phyloP scores from a whole-genome alignment of 2,797 vertebrate genomes.

The Gymnothorax reevesii region DNA sequence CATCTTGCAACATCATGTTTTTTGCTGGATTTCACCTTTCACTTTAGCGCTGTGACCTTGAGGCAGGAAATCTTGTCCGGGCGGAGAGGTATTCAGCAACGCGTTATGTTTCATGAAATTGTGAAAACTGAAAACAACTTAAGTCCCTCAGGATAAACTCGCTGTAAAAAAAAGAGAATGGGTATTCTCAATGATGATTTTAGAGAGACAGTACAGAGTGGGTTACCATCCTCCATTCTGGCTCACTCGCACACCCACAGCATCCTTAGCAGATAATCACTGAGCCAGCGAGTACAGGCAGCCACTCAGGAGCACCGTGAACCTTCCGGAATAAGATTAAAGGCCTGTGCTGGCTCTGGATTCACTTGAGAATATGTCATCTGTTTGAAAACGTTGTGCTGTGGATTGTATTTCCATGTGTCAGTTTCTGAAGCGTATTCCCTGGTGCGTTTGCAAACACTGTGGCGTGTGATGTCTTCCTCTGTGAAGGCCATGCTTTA shows the following conservation, averaged over 20 bases:
- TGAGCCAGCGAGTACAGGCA: neutral
- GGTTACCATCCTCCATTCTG: neutral
- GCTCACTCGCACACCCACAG: neutral
- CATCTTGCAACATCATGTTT: no score
- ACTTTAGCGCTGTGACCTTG: no score
- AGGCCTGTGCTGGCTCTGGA: neutral
- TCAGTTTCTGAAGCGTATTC: neutral
- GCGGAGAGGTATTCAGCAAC: no score
- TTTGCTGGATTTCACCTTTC: no score
- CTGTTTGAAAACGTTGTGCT: neutral
- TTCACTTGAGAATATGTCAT: neutral
- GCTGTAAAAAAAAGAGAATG: no score
- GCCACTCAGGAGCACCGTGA: neutral
- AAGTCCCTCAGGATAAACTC: no score
- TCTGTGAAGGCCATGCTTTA: neutral
- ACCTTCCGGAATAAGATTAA: neutral
- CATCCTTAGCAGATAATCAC: neutral
- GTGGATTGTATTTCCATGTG: neutral
- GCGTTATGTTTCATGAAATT: no score
- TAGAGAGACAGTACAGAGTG: neutral
- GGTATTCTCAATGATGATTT: no score
- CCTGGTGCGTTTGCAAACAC: neutral
- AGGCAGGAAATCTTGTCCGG: no score
- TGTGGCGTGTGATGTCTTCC: neutral
- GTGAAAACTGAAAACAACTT: no score